Percentiles rank a stretch among this genome's conserved stretches.
phyloP scores from a whole-genome alignment of 2,797 vertebrate genomes.

The Mus minutoides region DNA sequence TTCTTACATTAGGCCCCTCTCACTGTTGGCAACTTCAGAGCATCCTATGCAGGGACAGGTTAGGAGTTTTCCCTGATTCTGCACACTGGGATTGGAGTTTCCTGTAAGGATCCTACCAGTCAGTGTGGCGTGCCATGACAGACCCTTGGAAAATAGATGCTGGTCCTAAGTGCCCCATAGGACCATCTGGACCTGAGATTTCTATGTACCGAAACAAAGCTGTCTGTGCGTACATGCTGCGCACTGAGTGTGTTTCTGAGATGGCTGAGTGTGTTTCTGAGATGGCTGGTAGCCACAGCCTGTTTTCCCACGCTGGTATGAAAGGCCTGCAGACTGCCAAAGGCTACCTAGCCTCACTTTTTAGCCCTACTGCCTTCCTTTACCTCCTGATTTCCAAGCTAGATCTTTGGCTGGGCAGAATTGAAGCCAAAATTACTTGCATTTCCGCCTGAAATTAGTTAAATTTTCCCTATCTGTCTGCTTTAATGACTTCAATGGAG shows the following conservation, averaged over 20 bases:
- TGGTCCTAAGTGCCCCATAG: not conserved
- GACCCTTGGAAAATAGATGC: not conserved
- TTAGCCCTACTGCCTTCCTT: not conserved
- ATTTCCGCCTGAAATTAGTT: constrained; percentile 79
- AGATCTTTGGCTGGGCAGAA: constrained; percentile 72
- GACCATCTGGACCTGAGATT: not conserved
- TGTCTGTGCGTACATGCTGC: not conserved
- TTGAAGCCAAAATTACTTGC: constrained; percentile 69
- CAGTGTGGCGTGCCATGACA: not conserved
- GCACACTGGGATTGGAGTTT: not conserved
- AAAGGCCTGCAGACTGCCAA: not conserved
- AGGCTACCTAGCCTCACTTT: not conserved
- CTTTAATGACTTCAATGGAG: constrained; percentile 75
- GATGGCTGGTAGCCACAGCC: not conserved
- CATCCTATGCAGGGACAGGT: not conserved
- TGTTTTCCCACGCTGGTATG: not conserved
- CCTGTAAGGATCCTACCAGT: not conserved
- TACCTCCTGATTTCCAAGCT: constrained; percentile 20
- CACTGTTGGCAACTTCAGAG: not conserved
- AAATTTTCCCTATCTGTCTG: constrained; percentile 77
- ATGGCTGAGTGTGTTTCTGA: no score
- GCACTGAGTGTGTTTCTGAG: no score
- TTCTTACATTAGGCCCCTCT: not conserved
- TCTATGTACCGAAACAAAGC: not conserved
- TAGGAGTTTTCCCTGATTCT: not conserved